Evolutionary conservation across 2,888 invertebrate genomes (phyloP).

Genomic region (Nomada hirtipes): DNA sequence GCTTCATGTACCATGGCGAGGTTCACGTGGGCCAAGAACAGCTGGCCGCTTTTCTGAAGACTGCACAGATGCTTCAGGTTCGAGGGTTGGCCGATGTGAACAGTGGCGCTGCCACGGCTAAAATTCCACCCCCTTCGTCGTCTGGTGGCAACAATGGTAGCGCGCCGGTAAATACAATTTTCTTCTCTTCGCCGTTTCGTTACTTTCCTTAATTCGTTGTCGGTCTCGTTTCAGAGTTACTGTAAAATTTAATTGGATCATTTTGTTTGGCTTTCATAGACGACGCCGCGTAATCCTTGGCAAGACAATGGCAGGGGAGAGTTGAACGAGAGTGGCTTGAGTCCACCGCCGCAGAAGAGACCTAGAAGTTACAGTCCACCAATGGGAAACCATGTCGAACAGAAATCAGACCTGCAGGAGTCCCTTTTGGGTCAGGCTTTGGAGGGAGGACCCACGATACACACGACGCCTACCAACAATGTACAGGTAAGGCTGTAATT

Average conservation of each 20-base stretch:
- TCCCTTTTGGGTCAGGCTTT: constrained; percentile 91
- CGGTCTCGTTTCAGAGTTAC: too few species aligned
- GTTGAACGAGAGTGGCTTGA: constrained; percentile 85
- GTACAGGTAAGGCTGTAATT: constrained; percentile 81
- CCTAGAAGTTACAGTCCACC: constrained; percentile 83
- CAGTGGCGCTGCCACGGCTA: constrained; percentile 82
- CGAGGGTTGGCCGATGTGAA: constrained; percentile 94
- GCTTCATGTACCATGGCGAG: constrained; percentile 97
- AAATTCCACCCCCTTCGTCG: constrained; percentile 77
- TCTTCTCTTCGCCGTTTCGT: background rate
- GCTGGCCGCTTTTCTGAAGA: constrained; percentile 93
- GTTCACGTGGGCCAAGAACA: constrained; percentile 95
- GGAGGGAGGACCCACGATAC: constrained; percentile 90
- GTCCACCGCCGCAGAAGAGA: constrained; percentile 86
- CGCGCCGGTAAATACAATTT: constrained; percentile 87
- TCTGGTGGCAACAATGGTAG: constrained; percentile 87
- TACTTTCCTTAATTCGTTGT: background rate
- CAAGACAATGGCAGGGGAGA: constrained; percentile 86
- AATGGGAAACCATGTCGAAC: constrained; percentile 80
- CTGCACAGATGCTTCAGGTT: constrained; percentile 94
- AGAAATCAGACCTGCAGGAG: constrained; percentile 88
- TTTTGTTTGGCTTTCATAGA: constrained; percentile 78
- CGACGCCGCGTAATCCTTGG: constrained; percentile 88
- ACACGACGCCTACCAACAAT: constrained; percentile 84
- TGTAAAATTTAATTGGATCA: background rate